These are phyloP conservation scores for Phaedon cochleariae DNA, from an alignment of 2,888 invertebrate genomes.

Conservation along the genomic window DNA sequence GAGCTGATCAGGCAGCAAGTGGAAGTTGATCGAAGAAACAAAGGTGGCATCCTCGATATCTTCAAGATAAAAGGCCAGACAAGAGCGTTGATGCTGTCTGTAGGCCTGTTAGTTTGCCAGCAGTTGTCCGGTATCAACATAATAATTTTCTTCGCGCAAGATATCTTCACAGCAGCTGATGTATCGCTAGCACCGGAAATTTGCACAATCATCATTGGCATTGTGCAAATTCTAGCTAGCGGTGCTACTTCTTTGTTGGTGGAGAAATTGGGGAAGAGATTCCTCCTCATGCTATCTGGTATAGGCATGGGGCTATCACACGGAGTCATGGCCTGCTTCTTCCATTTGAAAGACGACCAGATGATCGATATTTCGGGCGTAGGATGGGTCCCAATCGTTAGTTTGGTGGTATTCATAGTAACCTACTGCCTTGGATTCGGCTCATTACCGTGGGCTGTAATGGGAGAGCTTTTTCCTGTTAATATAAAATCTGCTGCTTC, in stretches of 20 bases:
- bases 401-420: slow-evolving; percentile 76
- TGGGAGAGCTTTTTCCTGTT: slow-evolving; percentile 85
- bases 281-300: slow-evolving; percentile 77
- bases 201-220: slow-evolving; percentile 82
- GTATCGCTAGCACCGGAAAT: slow-evolving; percentile 64
- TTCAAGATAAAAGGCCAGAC: no score
- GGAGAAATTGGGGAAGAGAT: slow-evolving; percentile 78
- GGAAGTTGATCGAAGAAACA: slow-evolving; percentile 61
- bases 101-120: slow-evolving; percentile 79
- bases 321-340: slow-evolving; percentile 65
- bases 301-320: slow-evolving; percentile 66
- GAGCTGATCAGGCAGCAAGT: slow-evolving; percentile 67
- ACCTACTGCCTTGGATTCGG: slow-evolving; percentile 82
- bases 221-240: slow-evolving; percentile 82
- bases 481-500: slow-evolving; percentile 82
- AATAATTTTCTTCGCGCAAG: slow-evolving; percentile 79
- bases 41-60: slow-evolving; percentile 59
- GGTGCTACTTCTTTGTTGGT: slow-evolving; percentile 77
- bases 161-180: slow-evolving; percentile 68
- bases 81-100: slow-evolving; percentile 75
- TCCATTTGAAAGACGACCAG: slow-evolving; percentile 67
- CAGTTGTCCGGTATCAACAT: slow-evolving; percentile 85
- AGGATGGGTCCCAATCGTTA: slow-evolving; percentile 75
- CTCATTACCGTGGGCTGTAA: slow-evolving; percentile 83
- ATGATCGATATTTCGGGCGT: slow-evolving; percentile 63